phyloP scores from a whole-genome alignment of 2,113 vertebrate species.

The Cebus imitator region DNA sequence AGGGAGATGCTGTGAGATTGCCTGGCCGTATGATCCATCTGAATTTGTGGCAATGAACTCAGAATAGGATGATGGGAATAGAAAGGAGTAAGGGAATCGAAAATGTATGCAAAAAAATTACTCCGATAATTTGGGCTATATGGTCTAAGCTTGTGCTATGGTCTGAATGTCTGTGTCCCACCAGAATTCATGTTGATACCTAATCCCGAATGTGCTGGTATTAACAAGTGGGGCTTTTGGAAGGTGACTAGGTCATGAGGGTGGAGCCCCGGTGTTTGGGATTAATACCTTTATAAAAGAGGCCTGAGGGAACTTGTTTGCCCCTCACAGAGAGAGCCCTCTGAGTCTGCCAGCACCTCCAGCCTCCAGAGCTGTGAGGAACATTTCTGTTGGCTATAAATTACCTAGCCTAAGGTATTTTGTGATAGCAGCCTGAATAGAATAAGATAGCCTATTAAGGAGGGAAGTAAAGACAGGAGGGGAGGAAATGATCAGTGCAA shows the following conservation, averaged over 20 bases:
- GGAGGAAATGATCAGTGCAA: not conserved
- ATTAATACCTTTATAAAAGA: not conserved
- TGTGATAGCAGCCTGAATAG: not conserved
- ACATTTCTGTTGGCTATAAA: not conserved
- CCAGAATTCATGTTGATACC: not conserved
- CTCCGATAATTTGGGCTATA: not conserved
- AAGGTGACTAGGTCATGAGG: not conserved
- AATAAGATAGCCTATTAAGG: not conserved
- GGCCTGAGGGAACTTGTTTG: not conserved
- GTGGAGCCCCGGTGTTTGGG: not conserved
- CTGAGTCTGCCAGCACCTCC: not conserved
- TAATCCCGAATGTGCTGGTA: not conserved
- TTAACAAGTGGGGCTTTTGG: not conserved
- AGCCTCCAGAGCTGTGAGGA: not conserved
- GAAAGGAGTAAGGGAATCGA: not conserved
- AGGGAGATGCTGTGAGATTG: not conserved
- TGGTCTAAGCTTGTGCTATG: not conserved
- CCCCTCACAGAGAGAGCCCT: not conserved
- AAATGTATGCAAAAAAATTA: not conserved
- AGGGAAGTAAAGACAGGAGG: not conserved
- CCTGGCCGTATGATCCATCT: not conserved
- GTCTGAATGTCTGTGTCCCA: not conserved
- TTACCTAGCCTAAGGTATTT: not conserved
- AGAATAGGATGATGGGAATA: not conserved
- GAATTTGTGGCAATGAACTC: not conserved